A percentile compares a stretch with the other conserved stretches of the same genome.
These are phyloP conservation scores for Drosophila prolongata DNA, from an alignment of 2,888 invertebrate species.

Conservation along the genomic window DNA sequence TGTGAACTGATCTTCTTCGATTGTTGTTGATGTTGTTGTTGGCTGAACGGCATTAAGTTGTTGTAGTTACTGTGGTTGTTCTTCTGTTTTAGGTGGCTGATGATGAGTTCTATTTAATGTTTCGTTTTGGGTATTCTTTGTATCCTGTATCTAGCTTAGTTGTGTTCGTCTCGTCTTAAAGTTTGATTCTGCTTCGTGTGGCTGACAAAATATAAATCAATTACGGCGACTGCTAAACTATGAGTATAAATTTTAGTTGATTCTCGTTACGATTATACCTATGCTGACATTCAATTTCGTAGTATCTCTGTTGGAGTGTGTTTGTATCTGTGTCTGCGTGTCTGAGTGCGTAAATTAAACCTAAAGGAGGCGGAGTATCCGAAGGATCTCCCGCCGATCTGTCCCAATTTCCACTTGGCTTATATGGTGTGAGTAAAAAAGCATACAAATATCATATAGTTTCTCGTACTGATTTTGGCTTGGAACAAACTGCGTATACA, in stretches of 20 bases:
- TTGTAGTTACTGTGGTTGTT: conserved; percentile 37
- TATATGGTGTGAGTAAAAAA: conserved; percentile 67
- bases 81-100: conserved; percentile 31
- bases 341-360: conserved; percentile 61
- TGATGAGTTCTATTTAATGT: conserved; percentile 45
- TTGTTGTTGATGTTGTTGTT: conserved; percentile 22
- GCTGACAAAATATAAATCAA: conserved; percentile 67
- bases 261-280: conserved; percentile 59
- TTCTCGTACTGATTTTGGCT: conserved; percentile 40
- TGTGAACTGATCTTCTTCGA: conserved; percentile 44
- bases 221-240: conserved; percentile 79
- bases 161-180: conserved; percentile 50
- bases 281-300: conserved; percentile 61
- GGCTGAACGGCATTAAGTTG: conserved; percentile 45
- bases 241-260: conserved; percentile 71
- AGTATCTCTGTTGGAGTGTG: conserved; percentile 26
- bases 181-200: conserved; percentile 50
- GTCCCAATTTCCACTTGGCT: conserved; percentile 39
- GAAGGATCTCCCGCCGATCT: conserved; percentile 24
- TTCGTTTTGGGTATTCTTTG: conserved; percentile 46
- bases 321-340: conserved; percentile 23
- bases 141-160: conserved; percentile 47
- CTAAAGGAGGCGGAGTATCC: conserved; percentile 53
- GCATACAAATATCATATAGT: conserved; percentile 71
- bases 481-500: conserved; percentile 51